These are phyloP conservation scores for Grammomys dolichurus DNA, from an alignment of 2,113 vertebrate genomes.

Conservation along the genomic window DNA sequence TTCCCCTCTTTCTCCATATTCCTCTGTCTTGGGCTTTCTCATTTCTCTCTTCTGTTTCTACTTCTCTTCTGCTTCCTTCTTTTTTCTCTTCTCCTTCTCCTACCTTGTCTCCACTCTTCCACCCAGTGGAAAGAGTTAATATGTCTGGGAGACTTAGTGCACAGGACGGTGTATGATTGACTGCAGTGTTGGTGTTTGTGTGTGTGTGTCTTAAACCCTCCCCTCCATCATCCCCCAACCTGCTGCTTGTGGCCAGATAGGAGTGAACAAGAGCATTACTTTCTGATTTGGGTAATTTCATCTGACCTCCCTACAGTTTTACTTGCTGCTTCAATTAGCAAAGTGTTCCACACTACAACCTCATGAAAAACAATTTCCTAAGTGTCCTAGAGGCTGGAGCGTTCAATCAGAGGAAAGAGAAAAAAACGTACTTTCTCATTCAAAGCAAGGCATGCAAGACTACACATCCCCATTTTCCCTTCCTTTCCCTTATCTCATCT, in stretches of 20 bases:
- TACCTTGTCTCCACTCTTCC: background rate
- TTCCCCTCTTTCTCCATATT: background rate
- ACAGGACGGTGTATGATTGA: background rate
- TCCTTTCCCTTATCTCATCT: background rate
- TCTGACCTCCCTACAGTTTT: conserved; percentile 74
- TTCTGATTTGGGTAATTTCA: conserved; percentile 66
- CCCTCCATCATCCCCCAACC: background rate
- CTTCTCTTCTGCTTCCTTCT: background rate
- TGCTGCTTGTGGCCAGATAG: background rate
- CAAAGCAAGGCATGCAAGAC: background rate
- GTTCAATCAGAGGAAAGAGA: conserved; percentile 44
- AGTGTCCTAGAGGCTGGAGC: conserved; percentile 3
- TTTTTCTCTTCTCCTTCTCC: background rate
- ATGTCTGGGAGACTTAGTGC: background rate
- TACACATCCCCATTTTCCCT: background rate
- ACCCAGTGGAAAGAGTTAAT: conserved; percentile 4
- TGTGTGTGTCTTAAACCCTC: background rate
- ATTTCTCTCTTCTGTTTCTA: background rate
- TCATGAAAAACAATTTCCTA: conserved; percentile 19
- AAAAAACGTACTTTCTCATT: conserved; percentile 9
- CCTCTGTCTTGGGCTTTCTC: background rate
- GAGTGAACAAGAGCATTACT: conserved; percentile 64
- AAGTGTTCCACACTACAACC: conserved; percentile 11
- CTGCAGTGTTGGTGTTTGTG: background rate
- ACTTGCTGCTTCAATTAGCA: conserved; percentile 64